Conservation (phyloP, 2,888 invertebrate species). For the Lissonota sp. region DNA sequence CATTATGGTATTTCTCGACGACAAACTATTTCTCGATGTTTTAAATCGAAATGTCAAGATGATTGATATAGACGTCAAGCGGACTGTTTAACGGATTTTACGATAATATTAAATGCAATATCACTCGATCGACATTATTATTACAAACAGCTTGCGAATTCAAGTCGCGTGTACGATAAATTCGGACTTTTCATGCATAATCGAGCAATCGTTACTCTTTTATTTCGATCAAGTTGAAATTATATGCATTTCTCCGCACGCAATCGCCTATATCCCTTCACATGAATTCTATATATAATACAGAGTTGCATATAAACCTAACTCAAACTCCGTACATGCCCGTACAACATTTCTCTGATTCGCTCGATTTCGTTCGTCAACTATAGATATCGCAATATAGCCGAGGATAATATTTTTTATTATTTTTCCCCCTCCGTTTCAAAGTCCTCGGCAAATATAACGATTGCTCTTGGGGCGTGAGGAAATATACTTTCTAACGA, state of each 20-base stretch:
- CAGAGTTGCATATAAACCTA: not conserved
- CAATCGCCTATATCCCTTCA: not conserved
- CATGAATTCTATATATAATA: no score
- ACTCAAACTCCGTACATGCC: not conserved
- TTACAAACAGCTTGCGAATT: no score
- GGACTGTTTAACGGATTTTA: no score
- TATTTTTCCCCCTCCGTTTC: not conserved
- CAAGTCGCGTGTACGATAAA: not conserved
- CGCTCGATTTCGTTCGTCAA: slow-evolving; percentile 38
- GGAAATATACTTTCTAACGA: slow-evolving; percentile 58
- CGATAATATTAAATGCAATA: no score
- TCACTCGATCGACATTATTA: no score
- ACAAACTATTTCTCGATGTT: no score
- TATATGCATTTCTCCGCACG: not conserved
- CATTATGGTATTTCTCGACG: no score
- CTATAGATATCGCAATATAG: not conserved
- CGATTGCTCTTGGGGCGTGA: slow-evolving; percentile 23
- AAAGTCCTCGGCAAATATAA: slow-evolving; percentile 1
- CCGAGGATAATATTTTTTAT: not conserved
- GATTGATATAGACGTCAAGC: no score
- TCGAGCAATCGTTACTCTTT: slow-evolving; percentile 15
- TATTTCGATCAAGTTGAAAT: not conserved
- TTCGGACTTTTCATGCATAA: not conserved
- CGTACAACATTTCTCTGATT: slow-evolving; percentile 9
- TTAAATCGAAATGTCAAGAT: no score